Evolutionary conservation across 2,888 invertebrate genomes (phyloP), one percentile per base, ranked within the genome.

Genomic region (Leucania comma): DNA sequence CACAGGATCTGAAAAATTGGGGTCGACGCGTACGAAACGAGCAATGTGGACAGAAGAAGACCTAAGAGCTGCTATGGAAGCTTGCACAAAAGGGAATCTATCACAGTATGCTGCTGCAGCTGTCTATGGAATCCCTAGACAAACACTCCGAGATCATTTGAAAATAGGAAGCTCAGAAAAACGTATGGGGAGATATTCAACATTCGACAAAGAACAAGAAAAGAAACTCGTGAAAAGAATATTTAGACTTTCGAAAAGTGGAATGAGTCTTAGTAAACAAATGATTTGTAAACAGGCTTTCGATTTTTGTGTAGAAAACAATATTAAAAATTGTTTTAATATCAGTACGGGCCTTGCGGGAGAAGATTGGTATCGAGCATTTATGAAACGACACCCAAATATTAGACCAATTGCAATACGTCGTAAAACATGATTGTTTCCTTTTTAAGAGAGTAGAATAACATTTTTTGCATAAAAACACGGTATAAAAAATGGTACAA

Each of bases 261-360:
- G 66, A 2, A 66, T 56, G 0, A 1, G n/a, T 20, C 46, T 66
- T 48, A 68, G 54, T 35, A 6, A 26, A n/a, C 50, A 29, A 20
- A 20, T 38, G 4, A 29, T 67, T 38, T 22, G 69, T 14, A 48
- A 67, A 29, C 51, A 66, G 26, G 56, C 35, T 6, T 57, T 56
- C 48, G 35, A 68, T 14, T 67, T 69, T 67, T 69, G 38, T 38
- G 3, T 29, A 38, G 68, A 69, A 50, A 48, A 69, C 50, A 50
- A 67, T 29, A 57, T 67, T 50, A 67, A 56, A 56, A 54, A 56
- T 48, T 1, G n/a, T 56, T 65, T 56, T 32, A 68, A 26, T 26
- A 35, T 54, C 17, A 26, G 17, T 10, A 46, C n/a, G 1, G 68
- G 65, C 5, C 54, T 22, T 48, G 54, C 68, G 9, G 66, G 66